Percentiles rank a stretch among this genome's conserved stretches.
These are phyloP conservation scores for Microtus californicus DNA, from an alignment of 2,797 vertebrate genomes.

Conservation along the genomic window DNA sequence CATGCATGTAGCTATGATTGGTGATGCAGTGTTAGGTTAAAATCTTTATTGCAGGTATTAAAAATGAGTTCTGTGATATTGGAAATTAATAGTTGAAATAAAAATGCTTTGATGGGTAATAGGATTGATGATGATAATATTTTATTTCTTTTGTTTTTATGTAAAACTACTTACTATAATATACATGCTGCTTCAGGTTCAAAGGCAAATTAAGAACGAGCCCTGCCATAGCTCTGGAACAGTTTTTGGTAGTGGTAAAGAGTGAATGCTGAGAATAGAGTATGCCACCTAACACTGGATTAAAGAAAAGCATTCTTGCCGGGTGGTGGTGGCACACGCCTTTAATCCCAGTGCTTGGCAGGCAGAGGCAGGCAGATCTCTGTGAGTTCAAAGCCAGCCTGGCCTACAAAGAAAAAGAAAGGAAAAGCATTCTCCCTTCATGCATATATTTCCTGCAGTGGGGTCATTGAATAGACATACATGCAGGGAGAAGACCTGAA, in stretches of 20 bases:
- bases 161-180: neutral
- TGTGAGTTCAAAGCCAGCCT: too few species aligned
- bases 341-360: too few species aligned
- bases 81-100: slow-evolving; percentile 37
- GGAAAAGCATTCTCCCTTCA: neutral
- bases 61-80: neutral
- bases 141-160: slow-evolving; percentile 21
- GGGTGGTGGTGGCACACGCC: rapidly evolving
- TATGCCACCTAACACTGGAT: neutral
- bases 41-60: neutral
- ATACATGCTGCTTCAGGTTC: slow-evolving; percentile 39
- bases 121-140: neutral
- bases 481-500: neutral
- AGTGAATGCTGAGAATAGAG: neutral
- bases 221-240: neutral
- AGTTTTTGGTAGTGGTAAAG: neutral
- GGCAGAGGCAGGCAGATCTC: too few species aligned
- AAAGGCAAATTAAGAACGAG: slow-evolving; percentile 22
- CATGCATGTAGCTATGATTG: neutral
- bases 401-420: too few species aligned
- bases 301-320: neutral
- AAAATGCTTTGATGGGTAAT: slow-evolving; percentile 11
- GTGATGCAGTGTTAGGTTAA: neutral
- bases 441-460: neutral
- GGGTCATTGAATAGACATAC: neutral